Evolutionary conservation across 92 coral and sea anemone species (phyloP).

Genomic region (Blastomussa wellsi): DNA sequence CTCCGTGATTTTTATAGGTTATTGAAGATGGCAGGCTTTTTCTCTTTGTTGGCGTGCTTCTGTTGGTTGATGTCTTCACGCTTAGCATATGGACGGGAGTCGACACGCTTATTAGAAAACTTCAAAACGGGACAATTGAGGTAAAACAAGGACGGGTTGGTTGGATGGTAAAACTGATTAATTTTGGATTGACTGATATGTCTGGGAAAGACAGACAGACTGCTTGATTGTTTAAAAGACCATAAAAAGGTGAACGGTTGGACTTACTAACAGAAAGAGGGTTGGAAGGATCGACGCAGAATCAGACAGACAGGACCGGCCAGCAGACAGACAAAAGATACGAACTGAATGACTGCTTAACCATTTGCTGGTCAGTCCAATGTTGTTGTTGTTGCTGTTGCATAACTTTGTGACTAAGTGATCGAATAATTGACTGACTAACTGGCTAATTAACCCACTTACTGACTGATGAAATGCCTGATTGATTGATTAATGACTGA

Average conservation of each 20-base stretch:
- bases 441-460: not conserved
- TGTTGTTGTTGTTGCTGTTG: not conserved
- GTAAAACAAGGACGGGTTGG: not conserved
- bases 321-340: not conserved
- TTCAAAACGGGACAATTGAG: constrained; percentile 42
- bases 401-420: not conserved
- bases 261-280: not conserved
- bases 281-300: not conserved
- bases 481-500: too few species aligned
- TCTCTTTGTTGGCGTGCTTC: constrained; percentile 66
- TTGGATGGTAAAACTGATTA: not conserved
- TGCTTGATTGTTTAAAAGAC: too few species aligned
- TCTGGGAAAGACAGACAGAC: too few species aligned
- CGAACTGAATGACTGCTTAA: not conserved
- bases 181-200: too few species aligned
- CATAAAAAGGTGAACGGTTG: too few species aligned
- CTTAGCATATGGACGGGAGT: constrained; percentile 72
- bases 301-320: not conserved
- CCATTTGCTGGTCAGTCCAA: not conserved
- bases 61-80: constrained; percentile 67
- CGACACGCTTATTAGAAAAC: constrained; percentile 54
- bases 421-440: not conserved
- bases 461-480: too few species aligned
- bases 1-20: constrained; percentile 25
- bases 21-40: constrained; percentile 82